Base-by-base conservation (phyloP, 1,140 invertebrate species). In the Sogatella furcifera region DNA sequence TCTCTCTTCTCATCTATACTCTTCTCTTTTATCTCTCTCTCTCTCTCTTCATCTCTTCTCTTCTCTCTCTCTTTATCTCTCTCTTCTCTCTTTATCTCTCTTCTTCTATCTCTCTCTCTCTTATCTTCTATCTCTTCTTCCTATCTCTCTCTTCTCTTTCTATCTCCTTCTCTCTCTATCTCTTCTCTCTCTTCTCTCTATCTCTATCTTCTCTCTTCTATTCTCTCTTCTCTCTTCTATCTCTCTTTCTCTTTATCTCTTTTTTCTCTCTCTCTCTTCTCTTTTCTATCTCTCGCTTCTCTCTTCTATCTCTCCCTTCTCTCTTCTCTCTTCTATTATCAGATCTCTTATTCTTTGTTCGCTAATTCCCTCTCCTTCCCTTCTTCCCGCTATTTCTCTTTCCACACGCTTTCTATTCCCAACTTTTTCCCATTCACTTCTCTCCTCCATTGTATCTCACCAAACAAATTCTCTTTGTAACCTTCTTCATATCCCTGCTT, bases 31-130 rank as follows among this genome's bases (percentile, higher is more conserved):
- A 9, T 38, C 34, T 10, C 9, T n/a, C 28, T 42, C 42, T 53
- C 10, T 44, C 19, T 21, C 10, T 34, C 19, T 15, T 21, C 17
- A n/a, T 46, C 13, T 58, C 56, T 44, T 28, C 22, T n/a, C 24
- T 4, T 58, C 19, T 44, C 56, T 41, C 63, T 65, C 62, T 59
- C 52, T 60, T 57, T 58, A 64, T 64, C 60, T 64, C 38, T 52
- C 55, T 5, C 46, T 4, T 24, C 11, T 3, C 13, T 52, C 46
- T 14, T 14, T 52, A 11, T 19, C 17, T 2, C 53, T 38, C 1
- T 38, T 13, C 11, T 5, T 38, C 31, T 5, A 4, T 1, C 34
- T 38, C 34, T 11, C 34, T 38, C 34, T 31, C 10, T 31, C 31
- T 31, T 31, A 5, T 31, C 31, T 31, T 31, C 31, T 31, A 10